Percentiles rank a stretch among this genome's conserved stretches.
These are phyloP conservation scores for Norana najaformis DNA, from an alignment of 2,888 invertebrate genomes.

Conservation along the genomic window DNA sequence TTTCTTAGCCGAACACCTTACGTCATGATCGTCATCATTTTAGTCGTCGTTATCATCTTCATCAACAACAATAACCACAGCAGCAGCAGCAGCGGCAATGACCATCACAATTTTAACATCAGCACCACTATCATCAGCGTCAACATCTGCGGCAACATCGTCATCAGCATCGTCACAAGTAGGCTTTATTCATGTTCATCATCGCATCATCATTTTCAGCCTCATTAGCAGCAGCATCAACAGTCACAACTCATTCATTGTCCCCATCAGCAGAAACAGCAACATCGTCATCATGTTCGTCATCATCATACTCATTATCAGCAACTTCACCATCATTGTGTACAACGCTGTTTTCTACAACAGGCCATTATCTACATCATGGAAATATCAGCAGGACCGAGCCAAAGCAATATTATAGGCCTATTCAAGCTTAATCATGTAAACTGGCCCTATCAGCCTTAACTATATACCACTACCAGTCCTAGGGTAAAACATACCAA, in stretches of 20 bases:
- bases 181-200: too few relatives aligned
- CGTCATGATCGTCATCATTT: not conserved
- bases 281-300: too few relatives aligned
- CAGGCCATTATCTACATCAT: not conserved
- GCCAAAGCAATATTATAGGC: not conserved
- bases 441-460: not conserved
- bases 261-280: too few relatives aligned
- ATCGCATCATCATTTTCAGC: not conserved
- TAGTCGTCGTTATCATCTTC: not conserved
- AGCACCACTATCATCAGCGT: too few relatives aligned
- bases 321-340: not conserved
- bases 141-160: not conserved
- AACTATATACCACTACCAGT: not conserved
- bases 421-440: not conserved
- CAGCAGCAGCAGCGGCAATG: too few relatives aligned
- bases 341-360: too few relatives aligned
- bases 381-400: not conserved
- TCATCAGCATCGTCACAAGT: not conserved
- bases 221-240: not conserved
- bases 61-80: too few relatives aligned
- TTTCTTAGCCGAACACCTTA: too few relatives aligned
- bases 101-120: too few relatives aligned
- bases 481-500: not conserved
- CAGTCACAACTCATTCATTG: not conserved
- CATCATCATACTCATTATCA: too few relatives aligned